phyloP scores from a whole-genome alignment of 2,113 vertebrate species.

The Leucosticte australis region DNA sequence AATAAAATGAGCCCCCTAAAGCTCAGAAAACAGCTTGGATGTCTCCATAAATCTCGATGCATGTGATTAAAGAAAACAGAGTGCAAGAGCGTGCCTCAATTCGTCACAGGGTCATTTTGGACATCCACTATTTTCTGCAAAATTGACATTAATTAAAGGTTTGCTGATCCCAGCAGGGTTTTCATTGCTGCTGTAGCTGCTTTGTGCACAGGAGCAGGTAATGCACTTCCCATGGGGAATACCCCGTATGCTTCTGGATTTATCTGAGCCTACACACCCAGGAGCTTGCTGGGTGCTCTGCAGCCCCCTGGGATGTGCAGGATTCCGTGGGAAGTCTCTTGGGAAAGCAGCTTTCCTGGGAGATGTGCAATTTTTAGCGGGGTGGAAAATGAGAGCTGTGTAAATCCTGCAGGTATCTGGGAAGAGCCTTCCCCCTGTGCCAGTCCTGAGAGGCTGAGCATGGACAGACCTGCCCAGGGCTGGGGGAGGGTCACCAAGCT shows the following conservation, averaged over 20 bases:
- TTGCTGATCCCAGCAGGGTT: constrained; percentile 1
- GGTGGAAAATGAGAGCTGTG: not conserved
- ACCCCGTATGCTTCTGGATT: not conserved
- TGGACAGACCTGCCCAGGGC: not conserved
- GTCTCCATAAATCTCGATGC: constrained; percentile 58
- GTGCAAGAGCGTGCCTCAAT: not conserved
- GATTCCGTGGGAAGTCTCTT: not conserved
- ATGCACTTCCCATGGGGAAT: not conserved
- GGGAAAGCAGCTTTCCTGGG: not conserved
- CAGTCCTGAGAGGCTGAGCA: not conserved
- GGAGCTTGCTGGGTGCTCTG: not conserved
- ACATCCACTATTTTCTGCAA: constrained; percentile 36
- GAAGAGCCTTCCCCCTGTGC: not conserved
- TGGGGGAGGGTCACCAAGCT: not conserved
- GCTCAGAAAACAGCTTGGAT: constrained; percentile 51
- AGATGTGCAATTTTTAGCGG: not conserved
- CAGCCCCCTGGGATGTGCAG: not conserved
- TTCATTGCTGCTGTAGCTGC: not conserved
- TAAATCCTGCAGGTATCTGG: not conserved
- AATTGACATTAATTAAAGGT: constrained; percentile 46
- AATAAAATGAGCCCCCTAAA: constrained; percentile 46
- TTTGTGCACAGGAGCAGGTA: not conserved
- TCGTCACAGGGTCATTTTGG: constrained; percentile 14
- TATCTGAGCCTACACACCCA: not conserved
- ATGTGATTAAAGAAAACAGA: constrained; percentile 9